Base-by-base conservation (phyloP, 2,888 invertebrate species). In the Anarsia innoxiella region DNA sequence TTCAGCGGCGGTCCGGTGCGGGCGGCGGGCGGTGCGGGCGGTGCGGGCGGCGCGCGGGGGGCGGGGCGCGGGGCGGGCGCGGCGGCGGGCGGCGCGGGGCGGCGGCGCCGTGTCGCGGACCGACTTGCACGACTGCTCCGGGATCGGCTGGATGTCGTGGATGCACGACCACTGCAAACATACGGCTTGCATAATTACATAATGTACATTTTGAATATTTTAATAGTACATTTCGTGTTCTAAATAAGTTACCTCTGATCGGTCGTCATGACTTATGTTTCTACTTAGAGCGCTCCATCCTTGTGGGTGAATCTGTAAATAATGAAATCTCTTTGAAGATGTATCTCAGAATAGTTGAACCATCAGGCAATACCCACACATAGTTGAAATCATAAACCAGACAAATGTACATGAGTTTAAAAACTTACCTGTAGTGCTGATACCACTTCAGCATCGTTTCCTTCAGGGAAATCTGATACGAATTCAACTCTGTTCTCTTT, bases 281-380 rank as follows among this genome's bases (percentile, higher is more conserved):
- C 97, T 88, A 39, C 95, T 94, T 23, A 96, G 80, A 11, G 93
- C 93, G 66, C 93, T 93, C 92, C 95, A 95, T 11, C 96, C 94
- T 65, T 94, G 91, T 0, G 96, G 96, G 70, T 96, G 96, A 44
- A 95, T 90, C 88, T 93, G 86, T 30, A 12, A 27, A n/a, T n/a
- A n/a, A n/a, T n/a, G n/a, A 19, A 3, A 19, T 19, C 19, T 5
- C 19, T 19, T 8, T 19, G 19, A 3, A 19, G 19, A 19, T 8
- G 19, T 19, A n/a, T n/a, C n/a, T n/a, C n/a, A 19, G 19, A 19
- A 19, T 19, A 19, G 19, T 8, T 19, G 19, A 19, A 19, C 19
- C 19, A 8, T n/a, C n/a, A n/a, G n/a, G n/a, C n/a, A n/a, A n/a
- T n/a, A n/a, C n/a, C n/a, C n/a, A n/a, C n/a, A n/a, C n/a, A n/a